Conservation (phyloP, 2,888 invertebrate species). For the Lithophane socia region DNA sequence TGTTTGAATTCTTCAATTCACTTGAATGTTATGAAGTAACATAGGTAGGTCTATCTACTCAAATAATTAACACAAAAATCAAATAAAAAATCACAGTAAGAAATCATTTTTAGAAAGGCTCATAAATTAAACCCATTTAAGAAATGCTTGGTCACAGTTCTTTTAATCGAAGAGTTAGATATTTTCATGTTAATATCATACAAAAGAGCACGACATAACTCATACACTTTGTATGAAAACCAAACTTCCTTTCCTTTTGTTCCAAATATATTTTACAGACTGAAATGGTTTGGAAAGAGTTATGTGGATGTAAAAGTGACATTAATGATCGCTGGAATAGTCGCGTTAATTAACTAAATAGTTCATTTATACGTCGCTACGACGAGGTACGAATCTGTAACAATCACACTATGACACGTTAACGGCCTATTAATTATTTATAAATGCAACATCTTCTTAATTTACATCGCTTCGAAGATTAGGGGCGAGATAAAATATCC, state of each 20-base stretch:
- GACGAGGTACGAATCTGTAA: slow-evolving; percentile 80
- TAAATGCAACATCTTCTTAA: slow-evolving; percentile 69
- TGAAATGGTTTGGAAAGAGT: slow-evolving; percentile 80
- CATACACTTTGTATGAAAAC: slow-evolving; percentile 64
- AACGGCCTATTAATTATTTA: slow-evolving; percentile 75
- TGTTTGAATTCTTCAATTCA: not conserved
- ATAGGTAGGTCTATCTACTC: not conserved
- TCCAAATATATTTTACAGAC: slow-evolving; percentile 74
- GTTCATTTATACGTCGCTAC: slow-evolving; percentile 76
- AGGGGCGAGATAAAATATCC: slow-evolving; percentile 43
- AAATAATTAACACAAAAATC: slow-evolving; percentile 25
- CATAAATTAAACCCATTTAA: slow-evolving; percentile 52
- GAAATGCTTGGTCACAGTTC: slow-evolving; percentile 54
- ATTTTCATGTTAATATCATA: slow-evolving; percentile 62
- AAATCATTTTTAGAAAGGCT: slow-evolving; percentile 34
- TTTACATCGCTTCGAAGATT: slow-evolving; percentile 55
- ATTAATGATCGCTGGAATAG: slow-evolving; percentile 82
- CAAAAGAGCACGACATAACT: slow-evolving; percentile 63
- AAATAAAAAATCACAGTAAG: not conserved
- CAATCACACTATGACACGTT: slow-evolving; percentile 74
- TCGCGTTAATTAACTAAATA: slow-evolving; percentile 85
- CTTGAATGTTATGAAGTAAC: slow-evolving; percentile 11
- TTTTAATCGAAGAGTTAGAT: slow-evolving; percentile 48
- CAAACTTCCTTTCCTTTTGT: slow-evolving; percentile 70
- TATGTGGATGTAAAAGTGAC: slow-evolving; percentile 85